A percentile compares a stretch with the other conserved stretches of the same genome.
Evolutionary conservation across 2,888 invertebrate species (phyloP).

Genomic region (Strigamia maritima): DNA sequence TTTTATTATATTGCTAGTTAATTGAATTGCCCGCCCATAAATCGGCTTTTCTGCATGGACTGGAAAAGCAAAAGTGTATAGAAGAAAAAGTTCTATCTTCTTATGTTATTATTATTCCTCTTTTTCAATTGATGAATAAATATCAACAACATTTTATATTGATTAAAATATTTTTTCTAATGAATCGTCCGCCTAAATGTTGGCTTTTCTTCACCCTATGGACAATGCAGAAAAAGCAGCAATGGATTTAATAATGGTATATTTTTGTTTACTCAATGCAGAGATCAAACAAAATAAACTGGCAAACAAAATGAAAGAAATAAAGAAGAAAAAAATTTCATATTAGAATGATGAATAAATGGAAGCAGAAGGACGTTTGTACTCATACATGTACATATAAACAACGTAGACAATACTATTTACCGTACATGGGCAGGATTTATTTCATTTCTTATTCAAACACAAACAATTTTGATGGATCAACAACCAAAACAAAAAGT

Average conservation of each 20-base stretch:
- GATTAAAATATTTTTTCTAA: background rate
- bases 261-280: slow-evolving; percentile 14
- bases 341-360: background rate
- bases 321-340: background rate
- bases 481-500: background rate
- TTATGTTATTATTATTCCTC: background rate
- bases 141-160: background rate
- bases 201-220: background rate
- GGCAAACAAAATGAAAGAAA: slow-evolving; percentile 8
- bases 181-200: slow-evolving; percentile 16
- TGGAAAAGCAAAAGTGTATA: background rate
- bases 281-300: slow-evolving; percentile 27
- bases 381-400: background rate
- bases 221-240: slow-evolving; percentile 19
- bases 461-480: background rate
- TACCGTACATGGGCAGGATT: background rate
- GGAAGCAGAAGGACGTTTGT: background rate
- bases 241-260: background rate
- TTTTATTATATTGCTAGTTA: background rate
- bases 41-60: background rate
- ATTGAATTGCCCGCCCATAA: background rate
- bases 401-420: background rate
- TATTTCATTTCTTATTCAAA: background rate
- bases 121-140: slow-evolving; percentile 5
- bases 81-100: background rate